Percentiles rank a stretch among this genome's conserved stretches.
Evolutionary conservation across 2,797 vertebrate genomes (phyloP).

Genomic region (Anguilla megastoma): DNA sequence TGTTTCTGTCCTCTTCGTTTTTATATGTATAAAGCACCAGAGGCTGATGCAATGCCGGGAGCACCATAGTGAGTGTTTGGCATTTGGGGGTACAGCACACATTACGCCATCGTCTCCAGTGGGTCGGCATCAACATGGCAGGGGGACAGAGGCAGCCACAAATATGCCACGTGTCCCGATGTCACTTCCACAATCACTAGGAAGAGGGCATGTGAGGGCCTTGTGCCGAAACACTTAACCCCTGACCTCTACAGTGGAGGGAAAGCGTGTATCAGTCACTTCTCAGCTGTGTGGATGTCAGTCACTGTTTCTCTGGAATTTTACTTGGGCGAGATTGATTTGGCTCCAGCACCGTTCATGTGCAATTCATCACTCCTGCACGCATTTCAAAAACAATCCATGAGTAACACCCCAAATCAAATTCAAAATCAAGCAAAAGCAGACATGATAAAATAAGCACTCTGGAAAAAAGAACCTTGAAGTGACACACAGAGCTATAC

Average conservation of each 20-base stretch:
- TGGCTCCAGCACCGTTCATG: not conserved
- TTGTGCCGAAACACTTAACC: not conserved
- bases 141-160: not conserved
- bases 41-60: slow-evolving; percentile 28
- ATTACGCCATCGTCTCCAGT: slow-evolving; percentile 14
- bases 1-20: slow-evolving; percentile 60
- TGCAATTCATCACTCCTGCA: slow-evolving; percentile 28
- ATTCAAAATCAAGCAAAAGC: slow-evolving; percentile 20
- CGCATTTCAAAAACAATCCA: slow-evolving; percentile 2
- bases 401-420: slow-evolving; percentile 15
- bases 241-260: not conserved
- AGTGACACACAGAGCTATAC: not conserved
- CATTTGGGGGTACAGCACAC: not conserved
- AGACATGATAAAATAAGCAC: slow-evolving; percentile 47
- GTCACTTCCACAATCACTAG: slow-evolving; percentile 4
- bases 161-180: slow-evolving; percentile 13
- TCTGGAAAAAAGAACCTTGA: slow-evolving; percentile 19
- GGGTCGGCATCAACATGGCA: not conserved
- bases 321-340: slow-evolving; percentile 7
- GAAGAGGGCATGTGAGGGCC: not conserved
- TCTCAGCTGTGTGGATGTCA: slow-evolving; percentile 27
- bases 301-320: slow-evolving; percentile 37
- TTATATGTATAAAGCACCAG: slow-evolving; percentile 34
- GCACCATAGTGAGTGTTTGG: not conserved
- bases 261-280: slow-evolving; percentile 46